Evolutionary conservation across 2,797 vertebrate genomes (phyloP).

Genomic region (Fringilla coelebs): DNA sequence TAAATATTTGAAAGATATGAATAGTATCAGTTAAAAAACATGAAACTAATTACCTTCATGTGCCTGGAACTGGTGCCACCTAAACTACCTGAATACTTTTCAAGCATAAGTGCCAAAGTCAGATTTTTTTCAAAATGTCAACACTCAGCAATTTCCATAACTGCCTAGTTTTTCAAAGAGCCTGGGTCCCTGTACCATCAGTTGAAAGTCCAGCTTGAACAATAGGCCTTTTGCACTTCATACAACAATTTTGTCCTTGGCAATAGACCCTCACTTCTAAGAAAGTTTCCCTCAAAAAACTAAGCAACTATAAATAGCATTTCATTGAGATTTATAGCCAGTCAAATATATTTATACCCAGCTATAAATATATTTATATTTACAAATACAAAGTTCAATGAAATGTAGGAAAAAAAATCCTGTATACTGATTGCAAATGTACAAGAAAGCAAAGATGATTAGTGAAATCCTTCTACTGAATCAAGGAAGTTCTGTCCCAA

Average conservation of each 20-base stretch:
- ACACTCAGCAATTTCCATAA: background rate
- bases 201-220: background rate
- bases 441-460: background rate
- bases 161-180: background rate
- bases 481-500: background rate
- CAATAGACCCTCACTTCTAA: background rate
- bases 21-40: background rate
- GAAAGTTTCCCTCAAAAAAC: accelerated
- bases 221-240: background rate
- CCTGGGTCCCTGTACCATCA: background rate
- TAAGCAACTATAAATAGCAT: background rate
- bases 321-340: background rate
- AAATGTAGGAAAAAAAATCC: background rate
- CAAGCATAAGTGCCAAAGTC: background rate
- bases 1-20: background rate
- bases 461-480: background rate
- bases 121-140: background rate
- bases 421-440: background rate
- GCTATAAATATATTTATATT: background rate
- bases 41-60: background rate
- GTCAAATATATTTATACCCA: background rate
- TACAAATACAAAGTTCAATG: background rate
- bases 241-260: background rate
- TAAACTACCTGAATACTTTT: background rate
- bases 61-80: background rate